Conservation (phyloP, 1,140 invertebrate species). For the Varroa destructor region DNA sequence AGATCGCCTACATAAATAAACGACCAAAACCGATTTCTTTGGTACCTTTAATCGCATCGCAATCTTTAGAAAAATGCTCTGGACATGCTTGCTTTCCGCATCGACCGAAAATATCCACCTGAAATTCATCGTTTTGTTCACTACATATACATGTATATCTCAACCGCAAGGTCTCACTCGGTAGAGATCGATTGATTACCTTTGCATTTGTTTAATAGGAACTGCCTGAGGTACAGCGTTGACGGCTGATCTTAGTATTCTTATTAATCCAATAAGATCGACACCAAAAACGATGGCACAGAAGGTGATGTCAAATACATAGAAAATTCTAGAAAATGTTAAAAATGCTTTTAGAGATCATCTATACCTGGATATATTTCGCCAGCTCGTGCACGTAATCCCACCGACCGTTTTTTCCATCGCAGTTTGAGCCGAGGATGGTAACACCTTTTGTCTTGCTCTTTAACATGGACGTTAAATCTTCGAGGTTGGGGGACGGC, state of each 20-base stretch:
- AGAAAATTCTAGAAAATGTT: no score
- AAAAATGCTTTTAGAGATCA: no score
- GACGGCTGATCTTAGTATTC: no score
- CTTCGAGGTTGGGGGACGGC: constrained; percentile 19
- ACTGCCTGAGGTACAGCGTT: no score
- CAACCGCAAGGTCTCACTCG: no score
- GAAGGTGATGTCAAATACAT: constrained; percentile 18
- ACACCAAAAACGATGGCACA: no score
- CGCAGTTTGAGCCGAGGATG: constrained; percentile 53
- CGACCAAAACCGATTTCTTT: no score
- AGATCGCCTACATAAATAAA: no score
- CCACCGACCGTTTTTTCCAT: constrained; percentile 46
- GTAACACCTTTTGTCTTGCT: constrained; percentile 41
- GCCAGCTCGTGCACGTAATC: constrained; percentile 40
- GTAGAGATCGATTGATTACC: no score
- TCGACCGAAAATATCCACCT: constrained; percentile 26
- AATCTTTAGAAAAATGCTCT: constrained; percentile 33
- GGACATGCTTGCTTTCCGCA: constrained; percentile 33
- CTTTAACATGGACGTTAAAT: constrained; percentile 30
- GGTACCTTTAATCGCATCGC: constrained; percentile 25
- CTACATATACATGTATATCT: no score
- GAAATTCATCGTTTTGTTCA: neutral
- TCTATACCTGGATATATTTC: constrained; percentile 29
- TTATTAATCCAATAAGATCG: no score
- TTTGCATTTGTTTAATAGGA: no score